A percentile compares a stretch with the other conserved stretches of the same genome.
phyloP scores from a whole-genome alignment of 2,888 invertebrate genomes.

The Philhelius pedissequus region DNA sequence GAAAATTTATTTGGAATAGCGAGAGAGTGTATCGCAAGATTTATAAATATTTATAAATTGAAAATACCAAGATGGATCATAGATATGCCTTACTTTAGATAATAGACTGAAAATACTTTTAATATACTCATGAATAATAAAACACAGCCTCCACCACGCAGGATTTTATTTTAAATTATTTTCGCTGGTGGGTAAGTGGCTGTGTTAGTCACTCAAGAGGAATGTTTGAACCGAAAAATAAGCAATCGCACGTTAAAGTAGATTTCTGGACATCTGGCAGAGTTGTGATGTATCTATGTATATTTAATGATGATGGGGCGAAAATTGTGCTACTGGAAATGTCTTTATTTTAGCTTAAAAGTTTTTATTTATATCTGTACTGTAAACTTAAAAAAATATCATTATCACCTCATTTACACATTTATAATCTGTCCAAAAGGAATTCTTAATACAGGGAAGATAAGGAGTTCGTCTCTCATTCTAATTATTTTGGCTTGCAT shows the following conservation, averaged over 20 bases:
- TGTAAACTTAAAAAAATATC: no score
- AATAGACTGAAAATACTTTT: not conserved
- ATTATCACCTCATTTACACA: no score
- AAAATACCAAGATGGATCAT: not conserved
- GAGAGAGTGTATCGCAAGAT: not conserved
- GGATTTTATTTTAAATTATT: not conserved
- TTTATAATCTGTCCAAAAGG: no score
- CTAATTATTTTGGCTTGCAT: no score
- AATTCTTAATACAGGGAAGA: no score
- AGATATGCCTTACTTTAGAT: not conserved
- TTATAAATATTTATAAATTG: conserved; percentile 8
- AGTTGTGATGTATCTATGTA: no score
- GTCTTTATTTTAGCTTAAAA: no score
- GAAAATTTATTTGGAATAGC: not conserved
- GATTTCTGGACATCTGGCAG: not conserved
- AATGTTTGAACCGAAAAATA: not conserved
- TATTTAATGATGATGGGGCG: no score
- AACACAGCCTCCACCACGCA: not conserved
- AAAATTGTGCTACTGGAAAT: no score
- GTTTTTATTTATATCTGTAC: no score
- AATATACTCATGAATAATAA: not conserved
- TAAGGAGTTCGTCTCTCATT: no score
- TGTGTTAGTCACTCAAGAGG: not conserved
- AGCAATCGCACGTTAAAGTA: not conserved
- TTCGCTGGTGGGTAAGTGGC: not conserved